A percentile compares a stretch with the other conserved stretches of the same genome.
These are phyloP conservation scores for Dicrostonyx torquatus DNA, from an alignment of 2,797 vertebrate species.

Conservation along the genomic window DNA sequence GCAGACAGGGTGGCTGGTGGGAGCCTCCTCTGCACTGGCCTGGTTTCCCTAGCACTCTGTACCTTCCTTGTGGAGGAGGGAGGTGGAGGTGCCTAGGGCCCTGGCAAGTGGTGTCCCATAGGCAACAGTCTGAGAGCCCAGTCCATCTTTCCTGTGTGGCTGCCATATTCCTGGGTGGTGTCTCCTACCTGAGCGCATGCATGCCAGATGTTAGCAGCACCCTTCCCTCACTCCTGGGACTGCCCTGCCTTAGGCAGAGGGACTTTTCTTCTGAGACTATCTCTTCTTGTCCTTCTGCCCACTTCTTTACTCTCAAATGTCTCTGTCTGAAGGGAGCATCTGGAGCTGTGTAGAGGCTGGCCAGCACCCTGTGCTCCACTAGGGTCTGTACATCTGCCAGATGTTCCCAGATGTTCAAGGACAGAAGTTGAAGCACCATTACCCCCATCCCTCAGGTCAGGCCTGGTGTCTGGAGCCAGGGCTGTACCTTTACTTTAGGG, in stretches of 20 bases:
- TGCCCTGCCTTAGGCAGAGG: background rate
- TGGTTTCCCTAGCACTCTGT: background rate
- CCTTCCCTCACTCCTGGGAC: background rate
- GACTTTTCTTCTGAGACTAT: background rate
- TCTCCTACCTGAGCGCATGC: background rate
- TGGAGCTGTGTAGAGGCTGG: background rate
- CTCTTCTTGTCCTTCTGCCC: background rate
- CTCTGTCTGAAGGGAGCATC: background rate
- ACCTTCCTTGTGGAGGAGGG: background rate
- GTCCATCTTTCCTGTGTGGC: background rate
- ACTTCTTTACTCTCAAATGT: background rate
- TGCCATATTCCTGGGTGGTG: background rate
- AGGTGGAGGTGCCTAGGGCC: rapidly evolving
- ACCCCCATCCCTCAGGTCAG: rapidly evolving
- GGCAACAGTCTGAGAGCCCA: background rate
- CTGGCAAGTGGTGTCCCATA: too few relatives aligned
- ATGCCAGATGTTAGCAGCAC: rapidly evolving
- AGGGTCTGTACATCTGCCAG: background rate
- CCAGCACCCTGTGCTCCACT: background rate
- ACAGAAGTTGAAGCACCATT: too few relatives aligned
- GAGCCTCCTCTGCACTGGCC: background rate
- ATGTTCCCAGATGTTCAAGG: background rate
- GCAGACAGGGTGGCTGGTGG: background rate
- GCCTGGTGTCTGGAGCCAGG: rapidly evolving
- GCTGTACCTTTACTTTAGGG: background rate